These are phyloP conservation scores for Galemys pyrenaicus DNA, from an alignment of 2,113 vertebrate species.

Conservation along the genomic window DNA sequence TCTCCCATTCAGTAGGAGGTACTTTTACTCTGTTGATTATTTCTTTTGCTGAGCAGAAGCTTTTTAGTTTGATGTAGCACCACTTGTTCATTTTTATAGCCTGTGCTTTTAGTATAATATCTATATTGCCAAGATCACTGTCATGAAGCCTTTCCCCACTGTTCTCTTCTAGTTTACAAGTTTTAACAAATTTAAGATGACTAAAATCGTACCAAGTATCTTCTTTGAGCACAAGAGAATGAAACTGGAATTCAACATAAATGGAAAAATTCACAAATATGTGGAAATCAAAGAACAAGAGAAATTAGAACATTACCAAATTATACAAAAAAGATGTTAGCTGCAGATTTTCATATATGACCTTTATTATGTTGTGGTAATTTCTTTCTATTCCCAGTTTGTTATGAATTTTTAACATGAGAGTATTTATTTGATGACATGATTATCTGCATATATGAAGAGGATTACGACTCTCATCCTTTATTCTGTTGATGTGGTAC, in stretches of 20 bases:
- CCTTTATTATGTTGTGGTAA: background rate
- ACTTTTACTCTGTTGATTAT: background rate
- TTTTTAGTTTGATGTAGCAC: background rate
- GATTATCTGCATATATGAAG: background rate
- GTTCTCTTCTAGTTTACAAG: background rate
- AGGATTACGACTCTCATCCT: background rate
- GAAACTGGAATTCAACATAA: background rate
- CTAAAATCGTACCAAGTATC: background rate
- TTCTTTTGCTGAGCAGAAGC: background rate
- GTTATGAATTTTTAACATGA: background rate
- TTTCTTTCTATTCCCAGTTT: background rate
- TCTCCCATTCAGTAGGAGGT: background rate
- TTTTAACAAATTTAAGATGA: background rate
- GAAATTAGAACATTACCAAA: background rate
- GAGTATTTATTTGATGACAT: background rate
- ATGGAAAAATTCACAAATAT: background rate
- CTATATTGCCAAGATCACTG: background rate
- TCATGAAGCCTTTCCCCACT: background rate
- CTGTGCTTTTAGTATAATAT: background rate
- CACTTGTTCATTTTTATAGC: background rate
- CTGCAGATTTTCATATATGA: background rate
- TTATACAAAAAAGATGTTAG: background rate
- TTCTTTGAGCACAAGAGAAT: background rate
- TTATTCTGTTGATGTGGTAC: background rate
- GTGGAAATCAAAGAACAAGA: background rate